Evolutionary conservation across 1,140 invertebrate genomes (phyloP).

Genomic region (Drosophila kohkoa): DNA sequence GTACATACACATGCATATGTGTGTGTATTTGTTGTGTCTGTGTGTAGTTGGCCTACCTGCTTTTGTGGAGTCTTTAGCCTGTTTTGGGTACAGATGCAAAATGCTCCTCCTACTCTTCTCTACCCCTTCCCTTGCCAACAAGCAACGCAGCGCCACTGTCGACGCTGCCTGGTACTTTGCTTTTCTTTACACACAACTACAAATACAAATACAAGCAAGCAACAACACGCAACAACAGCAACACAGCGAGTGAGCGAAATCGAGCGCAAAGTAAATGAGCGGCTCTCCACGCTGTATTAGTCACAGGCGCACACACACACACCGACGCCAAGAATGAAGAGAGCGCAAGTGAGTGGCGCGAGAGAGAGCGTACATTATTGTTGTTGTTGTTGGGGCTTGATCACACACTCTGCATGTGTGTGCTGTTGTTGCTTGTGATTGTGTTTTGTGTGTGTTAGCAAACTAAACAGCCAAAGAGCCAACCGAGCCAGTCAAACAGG

Average conservation of each 20-base stretch:
- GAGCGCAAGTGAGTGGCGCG: constrained; percentile 25
- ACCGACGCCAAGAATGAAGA: constrained; percentile 46
- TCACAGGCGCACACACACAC: constrained; percentile 29
- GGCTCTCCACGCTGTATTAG: constrained; percentile 40
- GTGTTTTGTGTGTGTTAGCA: constrained; percentile 56
- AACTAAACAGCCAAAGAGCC: constrained; percentile 48
- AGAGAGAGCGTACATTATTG: constrained; percentile 11
- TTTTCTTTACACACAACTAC: constrained; percentile 34
- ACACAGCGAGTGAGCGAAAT: constrained; percentile 51
- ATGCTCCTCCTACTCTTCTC: constrained; percentile 15
- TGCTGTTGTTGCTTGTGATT: constrained; percentile 35
- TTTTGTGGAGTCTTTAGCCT: constrained; percentile 45
- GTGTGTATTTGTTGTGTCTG: neutral
- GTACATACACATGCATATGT: neutral
- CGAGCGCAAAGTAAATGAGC: constrained; percentile 63
- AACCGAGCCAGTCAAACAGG: constrained; percentile 34
- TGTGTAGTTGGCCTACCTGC: constrained; percentile 39
- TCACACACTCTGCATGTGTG: constrained; percentile 25
- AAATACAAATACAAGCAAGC: neutral
- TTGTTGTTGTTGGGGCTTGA: constrained; percentile 47
- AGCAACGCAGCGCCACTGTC: constrained; percentile 25
- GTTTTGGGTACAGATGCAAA: constrained; percentile 49
- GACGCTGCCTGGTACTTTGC: constrained; percentile 39
- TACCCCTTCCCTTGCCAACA: constrained; percentile 9
- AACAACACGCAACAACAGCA: constrained; percentile 15